Percentiles rank a stretch among this genome's conserved stretches.
phyloP scores from a whole-genome alignment of 2,797 vertebrate species.

The Adelosebastes latens region DNA sequence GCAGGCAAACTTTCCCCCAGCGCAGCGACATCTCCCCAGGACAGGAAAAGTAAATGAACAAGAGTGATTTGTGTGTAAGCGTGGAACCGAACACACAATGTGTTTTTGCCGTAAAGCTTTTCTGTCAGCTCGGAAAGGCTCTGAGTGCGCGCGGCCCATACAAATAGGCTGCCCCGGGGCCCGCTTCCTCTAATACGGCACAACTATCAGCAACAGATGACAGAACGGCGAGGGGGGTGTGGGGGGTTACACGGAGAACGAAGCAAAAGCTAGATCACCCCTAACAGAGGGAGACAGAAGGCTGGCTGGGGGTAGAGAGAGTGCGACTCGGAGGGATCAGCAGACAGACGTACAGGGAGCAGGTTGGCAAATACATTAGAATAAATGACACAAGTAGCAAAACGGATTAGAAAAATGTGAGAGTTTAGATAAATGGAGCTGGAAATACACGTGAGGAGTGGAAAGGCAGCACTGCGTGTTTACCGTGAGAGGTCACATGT shows the following conservation, averaged over 20 bases:
- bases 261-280: constrained; percentile 43
- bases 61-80: constrained; percentile 73
- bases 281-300: constrained; percentile 32
- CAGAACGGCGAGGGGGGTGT: constrained; percentile 31
- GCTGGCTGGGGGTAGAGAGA: constrained; percentile 7
- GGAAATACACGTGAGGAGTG: constrained; percentile 19
- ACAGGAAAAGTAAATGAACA: constrained; percentile 71
- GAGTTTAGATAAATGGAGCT: not conserved
- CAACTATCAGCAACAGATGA: constrained; percentile 74
- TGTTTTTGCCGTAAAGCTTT: constrained; percentile 70
- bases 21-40: constrained; percentile 58
- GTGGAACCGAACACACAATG: constrained; percentile 64
- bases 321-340: not conserved
- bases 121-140: constrained; percentile 68
- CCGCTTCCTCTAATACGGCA: constrained; percentile 65
- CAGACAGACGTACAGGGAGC: not conserved
- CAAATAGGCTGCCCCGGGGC: constrained; percentile 69
- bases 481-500: constrained; percentile 44
- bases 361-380: not conserved
- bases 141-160: constrained; percentile 58
- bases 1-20: constrained; percentile 57
- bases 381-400: not conserved
- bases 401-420: not conserved
- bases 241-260: constrained; percentile 9
- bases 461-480: constrained; percentile 20